Conservation (phyloP, 2,797 vertebrate species). For the Cyclopterus lumpus region DNA sequence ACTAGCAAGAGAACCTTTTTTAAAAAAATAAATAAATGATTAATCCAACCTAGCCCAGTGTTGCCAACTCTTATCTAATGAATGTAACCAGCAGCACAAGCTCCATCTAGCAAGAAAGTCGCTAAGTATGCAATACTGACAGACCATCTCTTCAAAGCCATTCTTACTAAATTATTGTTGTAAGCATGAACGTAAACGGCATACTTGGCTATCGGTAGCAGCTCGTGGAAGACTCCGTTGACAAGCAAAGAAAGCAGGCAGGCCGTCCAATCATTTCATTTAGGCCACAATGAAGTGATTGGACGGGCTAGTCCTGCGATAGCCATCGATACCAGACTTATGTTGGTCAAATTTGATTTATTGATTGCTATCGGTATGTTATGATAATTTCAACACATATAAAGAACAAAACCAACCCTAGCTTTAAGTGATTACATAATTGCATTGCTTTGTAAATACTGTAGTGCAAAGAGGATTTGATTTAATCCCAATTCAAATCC, state of each 20-base stretch:
- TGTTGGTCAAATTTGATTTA: background rate
- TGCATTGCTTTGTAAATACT: conserved; percentile 40
- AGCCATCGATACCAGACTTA: background rate
- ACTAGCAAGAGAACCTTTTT: background rate
- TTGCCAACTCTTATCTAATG: background rate
- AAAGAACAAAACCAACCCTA: background rate
- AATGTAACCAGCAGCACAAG: background rate
- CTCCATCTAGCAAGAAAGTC: background rate
- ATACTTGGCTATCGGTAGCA: background rate
- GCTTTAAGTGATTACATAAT: conserved; percentile 8
- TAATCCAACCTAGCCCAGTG: background rate
- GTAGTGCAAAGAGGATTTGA: conserved; percentile 72
- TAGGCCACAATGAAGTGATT: background rate
- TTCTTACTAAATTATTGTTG: background rate
- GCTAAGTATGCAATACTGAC: background rate
- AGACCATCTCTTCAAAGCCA: background rate
- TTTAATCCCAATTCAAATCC: conserved; percentile 57
- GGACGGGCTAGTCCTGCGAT: background rate
- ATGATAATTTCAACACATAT: background rate
- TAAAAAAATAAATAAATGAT: too few species aligned
- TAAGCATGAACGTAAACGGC: background rate
- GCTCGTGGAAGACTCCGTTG: background rate
- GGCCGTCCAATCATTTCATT: too few species aligned
- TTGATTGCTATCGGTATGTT: background rate
- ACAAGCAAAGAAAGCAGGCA: too few species aligned